Evolutionary conservation across 2,113 vertebrate species (phyloP).

Genomic region (Opisthocomus hoazin): DNA sequence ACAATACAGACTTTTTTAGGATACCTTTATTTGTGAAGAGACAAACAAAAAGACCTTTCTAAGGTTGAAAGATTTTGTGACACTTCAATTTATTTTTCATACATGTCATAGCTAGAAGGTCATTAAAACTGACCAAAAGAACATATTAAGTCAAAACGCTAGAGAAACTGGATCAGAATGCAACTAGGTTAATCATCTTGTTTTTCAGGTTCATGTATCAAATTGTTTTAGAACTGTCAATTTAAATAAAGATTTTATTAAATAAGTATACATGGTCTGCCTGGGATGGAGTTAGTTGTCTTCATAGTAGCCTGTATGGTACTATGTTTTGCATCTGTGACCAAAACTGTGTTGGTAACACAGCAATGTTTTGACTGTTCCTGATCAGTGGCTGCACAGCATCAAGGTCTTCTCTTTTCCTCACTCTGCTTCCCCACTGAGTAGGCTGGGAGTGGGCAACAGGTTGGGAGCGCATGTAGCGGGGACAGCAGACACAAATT

Average conservation of each 20-base stretch:
- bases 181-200: neutral
- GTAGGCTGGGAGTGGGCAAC: neutral
- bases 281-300: neutral
- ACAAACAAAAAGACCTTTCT: neutral
- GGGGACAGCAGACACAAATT: neutral
- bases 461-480: neutral
- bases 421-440: neutral
- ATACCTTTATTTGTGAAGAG: neutral
- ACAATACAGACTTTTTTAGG: neutral
- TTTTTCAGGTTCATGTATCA: neutral
- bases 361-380: neutral
- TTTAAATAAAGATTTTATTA: neutral
- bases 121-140: neutral
- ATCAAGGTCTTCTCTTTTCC: neutral
- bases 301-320: neutral
- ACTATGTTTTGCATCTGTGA: neutral
- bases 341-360: neutral
- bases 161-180: neutral
- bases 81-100: neutral
- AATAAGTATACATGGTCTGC: neutral
- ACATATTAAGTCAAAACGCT: neutral
- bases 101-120: neutral
- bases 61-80: neutral
- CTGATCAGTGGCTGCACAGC: neutral
- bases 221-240: neutral